These are phyloP conservation scores for Drosophila rubida DNA, from an alignment of 2,888 invertebrate species.

Conservation along the genomic window DNA sequence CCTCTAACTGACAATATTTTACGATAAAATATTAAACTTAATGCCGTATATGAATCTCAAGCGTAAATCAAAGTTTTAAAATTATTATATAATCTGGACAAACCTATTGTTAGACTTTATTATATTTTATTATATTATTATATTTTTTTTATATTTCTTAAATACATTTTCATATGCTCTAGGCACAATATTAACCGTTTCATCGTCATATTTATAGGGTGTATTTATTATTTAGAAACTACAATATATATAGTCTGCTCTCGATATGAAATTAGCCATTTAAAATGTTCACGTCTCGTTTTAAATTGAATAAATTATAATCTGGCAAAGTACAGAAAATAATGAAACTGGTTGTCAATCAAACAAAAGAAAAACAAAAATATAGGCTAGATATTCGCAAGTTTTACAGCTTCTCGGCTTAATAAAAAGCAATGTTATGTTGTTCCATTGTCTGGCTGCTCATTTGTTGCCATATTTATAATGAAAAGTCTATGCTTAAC, in stretches of 20 bases:
- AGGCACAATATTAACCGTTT: no score
- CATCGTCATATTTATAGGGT: neutral
- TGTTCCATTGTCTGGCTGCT: no score
- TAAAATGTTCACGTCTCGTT: neutral
- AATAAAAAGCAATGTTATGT: neutral
- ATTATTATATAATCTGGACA: no score
- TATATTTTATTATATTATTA: neutral
- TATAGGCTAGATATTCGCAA: neutral
- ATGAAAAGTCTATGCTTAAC: no score
- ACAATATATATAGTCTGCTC: neutral
- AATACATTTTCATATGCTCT: neutral
- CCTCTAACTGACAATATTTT: neutral
- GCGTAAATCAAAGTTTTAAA: no score
- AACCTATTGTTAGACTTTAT: no score
- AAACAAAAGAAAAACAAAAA: neutral
- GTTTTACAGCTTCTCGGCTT: neutral
- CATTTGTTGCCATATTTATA: no score
- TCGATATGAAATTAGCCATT: neutral
- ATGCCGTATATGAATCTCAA: no score
- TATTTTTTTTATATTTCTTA: no score
- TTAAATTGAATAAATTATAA: neutral
- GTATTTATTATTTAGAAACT: neutral
- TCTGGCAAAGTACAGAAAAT: neutral
- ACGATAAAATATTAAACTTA: no score
- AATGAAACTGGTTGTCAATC: neutral